Evolutionary conservation across 2,113 vertebrate species (phyloP).

Genomic region (Muntiacus reevesi): DNA sequence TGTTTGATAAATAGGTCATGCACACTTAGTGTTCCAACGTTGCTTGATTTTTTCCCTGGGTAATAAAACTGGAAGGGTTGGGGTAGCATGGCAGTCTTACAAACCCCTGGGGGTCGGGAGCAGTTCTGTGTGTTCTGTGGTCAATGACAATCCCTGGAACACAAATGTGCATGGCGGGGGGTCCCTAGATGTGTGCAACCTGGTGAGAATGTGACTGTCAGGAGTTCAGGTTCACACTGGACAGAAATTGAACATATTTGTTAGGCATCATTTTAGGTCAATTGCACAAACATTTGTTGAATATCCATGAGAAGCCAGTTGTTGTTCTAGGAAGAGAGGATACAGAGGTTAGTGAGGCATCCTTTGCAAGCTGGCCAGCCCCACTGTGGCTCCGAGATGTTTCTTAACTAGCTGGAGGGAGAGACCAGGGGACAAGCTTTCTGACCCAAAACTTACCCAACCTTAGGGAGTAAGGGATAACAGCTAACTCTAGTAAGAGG

Average conservation of each 20-base stretch:
- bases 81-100: not conserved
- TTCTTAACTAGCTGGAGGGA: not conserved
- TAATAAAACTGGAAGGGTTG: not conserved
- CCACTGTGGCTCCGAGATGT: not conserved
- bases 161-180: accelerated
- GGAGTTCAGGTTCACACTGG: not conserved
- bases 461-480: not conserved
- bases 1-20: not conserved
- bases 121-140: not conserved
- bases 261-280: not conserved
- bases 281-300: not conserved
- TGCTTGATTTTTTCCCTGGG: not conserved
- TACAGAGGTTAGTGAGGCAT: not conserved
- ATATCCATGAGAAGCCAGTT: not conserved
- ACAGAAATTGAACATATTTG: not conserved
- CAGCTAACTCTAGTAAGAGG: too few relatives aligned
- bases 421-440: not conserved
- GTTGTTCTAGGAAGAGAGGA: not conserved
- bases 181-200: not conserved
- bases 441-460: not conserved
- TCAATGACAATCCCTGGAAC: not conserved
- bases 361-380: not conserved
- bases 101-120: not conserved
- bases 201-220: not conserved
- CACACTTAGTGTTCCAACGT: not conserved